Base-by-base conservation (phyloP, 2,888 invertebrate genomes). In the Synergus laeviventris region DNA sequence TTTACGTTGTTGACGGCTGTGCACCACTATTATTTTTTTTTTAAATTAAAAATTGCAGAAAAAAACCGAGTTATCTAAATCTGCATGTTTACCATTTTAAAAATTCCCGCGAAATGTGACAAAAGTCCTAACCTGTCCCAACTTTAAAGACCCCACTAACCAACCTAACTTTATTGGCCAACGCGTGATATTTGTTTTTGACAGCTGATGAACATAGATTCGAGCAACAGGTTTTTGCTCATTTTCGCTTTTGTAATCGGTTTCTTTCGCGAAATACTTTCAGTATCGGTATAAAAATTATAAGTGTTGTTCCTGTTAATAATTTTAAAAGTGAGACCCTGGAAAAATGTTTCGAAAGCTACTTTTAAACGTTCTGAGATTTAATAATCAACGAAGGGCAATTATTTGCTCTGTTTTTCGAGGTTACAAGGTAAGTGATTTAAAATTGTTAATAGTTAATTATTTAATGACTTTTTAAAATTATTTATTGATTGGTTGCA, bases 281-380 rank as follows among this genome's bases (percentile, higher is more conserved):
- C 7, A 11, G 24, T 5, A 12, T 7, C 24, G 1, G 12, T 24
- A 12, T 24, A 12, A 24, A 59, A 59, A 14, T 59, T 12, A 14
- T 24, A 12, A 24, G 12, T 59, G 14, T 24, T 59, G 12, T 14
- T 24, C 14, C 0, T 59, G 59, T 5, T 59, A 12, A 42, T 14
- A 21, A 14, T 21, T 59, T 21, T 24, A 11, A 24, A 24, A 24
- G 21, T 24, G 24, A 24, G 5, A 59, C 12, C 12, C 14, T 24
- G 7, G 5, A 24, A 66, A 45, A 24, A 66, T 66, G 66, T 66
- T 66, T 49, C 66, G 66, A 21, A 39, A 21, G 16, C 16, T 66
- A 42, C 2, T 66, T 66, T 16, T 31, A 16, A 42, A 24, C 18
- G 1, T 66, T 66, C 45, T 45, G 42, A 42, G 66, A 45, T 66